phyloP scores from a whole-genome alignment of 2,797 vertebrate genomes.

The Spinibarbus caldwelli region DNA sequence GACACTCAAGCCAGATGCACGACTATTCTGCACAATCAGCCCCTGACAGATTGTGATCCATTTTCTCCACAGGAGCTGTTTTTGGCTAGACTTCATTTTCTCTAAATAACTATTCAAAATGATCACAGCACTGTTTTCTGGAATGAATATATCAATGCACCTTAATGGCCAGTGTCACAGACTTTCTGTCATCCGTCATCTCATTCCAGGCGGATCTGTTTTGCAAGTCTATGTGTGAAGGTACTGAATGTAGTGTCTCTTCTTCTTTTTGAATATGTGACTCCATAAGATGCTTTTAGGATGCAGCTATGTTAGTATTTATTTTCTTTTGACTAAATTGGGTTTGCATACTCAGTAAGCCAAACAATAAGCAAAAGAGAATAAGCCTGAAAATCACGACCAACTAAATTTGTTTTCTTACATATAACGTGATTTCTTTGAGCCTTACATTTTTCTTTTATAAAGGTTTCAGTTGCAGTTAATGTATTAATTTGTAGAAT shows the following conservation, averaged over 20 bases:
- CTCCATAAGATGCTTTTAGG: background rate
- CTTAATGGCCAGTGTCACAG: conserved; percentile 21
- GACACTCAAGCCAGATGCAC: background rate
- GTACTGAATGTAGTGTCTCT: background rate
- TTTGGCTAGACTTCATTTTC: conserved; percentile 26
- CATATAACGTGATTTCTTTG: too few relatives aligned
- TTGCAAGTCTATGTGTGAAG: conserved; percentile 22
- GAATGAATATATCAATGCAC: conserved; percentile 30
- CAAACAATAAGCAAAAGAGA: background rate
- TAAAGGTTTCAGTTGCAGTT: too few relatives aligned
- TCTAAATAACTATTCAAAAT: conserved; percentile 42
- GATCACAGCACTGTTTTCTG: conserved; percentile 11
- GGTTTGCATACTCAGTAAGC: background rate
- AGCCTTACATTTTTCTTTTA: too few relatives aligned
- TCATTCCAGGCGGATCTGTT: background rate
- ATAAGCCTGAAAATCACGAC: background rate
- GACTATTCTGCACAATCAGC: conserved; percentile 24
- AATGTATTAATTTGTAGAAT: background rate
- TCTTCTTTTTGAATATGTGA: background rate
- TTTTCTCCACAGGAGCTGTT: conserved; percentile 10
- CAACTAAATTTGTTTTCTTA: too few relatives aligned
- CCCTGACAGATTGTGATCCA: background rate
- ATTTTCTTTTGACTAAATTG: background rate
- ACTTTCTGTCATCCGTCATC: conserved; percentile 15
- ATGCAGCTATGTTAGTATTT: background rate